These are phyloP conservation scores for Callorhinus ursinus DNA, from an alignment of 2,113 vertebrate genomes.

Conservation along the genomic window DNA sequence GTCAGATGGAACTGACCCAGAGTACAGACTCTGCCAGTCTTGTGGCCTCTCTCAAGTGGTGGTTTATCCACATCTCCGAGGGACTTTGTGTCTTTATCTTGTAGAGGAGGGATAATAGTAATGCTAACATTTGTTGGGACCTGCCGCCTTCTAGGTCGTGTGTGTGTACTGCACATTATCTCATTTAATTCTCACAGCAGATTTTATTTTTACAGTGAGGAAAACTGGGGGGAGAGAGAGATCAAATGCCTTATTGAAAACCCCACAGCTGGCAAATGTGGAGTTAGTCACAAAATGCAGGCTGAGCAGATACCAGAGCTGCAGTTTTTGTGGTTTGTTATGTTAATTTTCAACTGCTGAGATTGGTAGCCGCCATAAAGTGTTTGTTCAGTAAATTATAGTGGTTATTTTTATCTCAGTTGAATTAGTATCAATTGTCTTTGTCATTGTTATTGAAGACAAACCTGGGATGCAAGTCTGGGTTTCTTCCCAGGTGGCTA, in stretches of 20 bases:
- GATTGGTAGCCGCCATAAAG: not conserved
- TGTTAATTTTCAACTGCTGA: not conserved
- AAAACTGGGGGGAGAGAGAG: not conserved
- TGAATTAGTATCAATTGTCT: not conserved
- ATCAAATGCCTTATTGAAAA: not conserved
- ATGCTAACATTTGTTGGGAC: not conserved
- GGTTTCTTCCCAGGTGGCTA: not conserved
- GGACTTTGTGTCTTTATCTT: not conserved
- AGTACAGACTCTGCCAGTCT: not conserved
- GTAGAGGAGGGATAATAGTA: not conserved
- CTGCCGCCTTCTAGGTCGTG: not conserved
- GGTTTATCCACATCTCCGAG: not conserved
- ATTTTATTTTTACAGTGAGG: conserved; percentile 28
- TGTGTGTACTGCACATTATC: not conserved
- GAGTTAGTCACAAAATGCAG: not conserved
- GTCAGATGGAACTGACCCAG: not conserved
- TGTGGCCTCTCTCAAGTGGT: not conserved
- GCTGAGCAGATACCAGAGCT: not conserved
- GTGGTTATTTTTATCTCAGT: not conserved
- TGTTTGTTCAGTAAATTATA: not conserved
- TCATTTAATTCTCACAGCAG: not conserved
- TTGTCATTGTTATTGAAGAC: not conserved
- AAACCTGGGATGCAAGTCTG: not conserved
- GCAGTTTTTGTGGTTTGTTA: not conserved
- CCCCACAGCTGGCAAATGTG: not conserved